A percentile compares a stretch with the other conserved stretches of the same genome.
These are phyloP conservation scores for Caenorhabditis auriculariae DNA, from an alignment of 2,888 invertebrate genomes.

Conservation along the genomic window DNA sequence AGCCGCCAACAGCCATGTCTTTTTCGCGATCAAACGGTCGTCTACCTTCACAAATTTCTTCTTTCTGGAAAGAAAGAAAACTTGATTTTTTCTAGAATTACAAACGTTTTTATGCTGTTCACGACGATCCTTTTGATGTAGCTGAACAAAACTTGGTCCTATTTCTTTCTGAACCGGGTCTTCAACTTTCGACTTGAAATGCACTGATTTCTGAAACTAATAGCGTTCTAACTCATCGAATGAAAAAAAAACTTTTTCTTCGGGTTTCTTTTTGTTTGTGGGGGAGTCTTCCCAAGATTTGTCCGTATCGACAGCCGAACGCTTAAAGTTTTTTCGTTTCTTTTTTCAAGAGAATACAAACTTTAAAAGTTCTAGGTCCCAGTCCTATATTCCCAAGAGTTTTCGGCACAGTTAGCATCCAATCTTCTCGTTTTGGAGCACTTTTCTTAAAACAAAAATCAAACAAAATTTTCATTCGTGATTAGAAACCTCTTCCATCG, in stretches of 20 bases:
- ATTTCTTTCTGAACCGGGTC: slow-evolving; percentile 11
- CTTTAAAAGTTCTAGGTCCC: slow-evolving; percentile 42
- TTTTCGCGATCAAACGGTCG: slow-evolving; percentile 48
- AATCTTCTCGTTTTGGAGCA: slow-evolving; percentile 43
- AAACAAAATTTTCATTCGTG: neutral
- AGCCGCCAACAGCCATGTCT: slow-evolving; percentile 46
- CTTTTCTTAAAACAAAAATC: slow-evolving; percentile 9
- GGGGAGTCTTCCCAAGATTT: slow-evolving; percentile 26
- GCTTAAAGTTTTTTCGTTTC: slow-evolving; percentile 12
- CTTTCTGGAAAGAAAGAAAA: neutral
- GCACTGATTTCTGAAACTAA: too few relatives aligned
- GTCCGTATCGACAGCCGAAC: slow-evolving; percentile 14
- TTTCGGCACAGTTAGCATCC: slow-evolving; percentile 52
- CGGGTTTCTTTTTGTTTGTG: slow-evolving; percentile 13
- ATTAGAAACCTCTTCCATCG: slow-evolving; percentile 10
- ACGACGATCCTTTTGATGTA: slow-evolving; percentile 16
- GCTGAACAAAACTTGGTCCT: slow-evolving; percentile 16
- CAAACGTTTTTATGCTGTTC: too few relatives aligned
- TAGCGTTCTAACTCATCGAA: too few relatives aligned
- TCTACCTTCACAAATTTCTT: slow-evolving; percentile 15
- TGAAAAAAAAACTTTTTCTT: slow-evolving; percentile 1
- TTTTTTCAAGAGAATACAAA: neutral
- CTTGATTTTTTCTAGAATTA: too few relatives aligned
- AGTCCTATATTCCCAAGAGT: slow-evolving; percentile 45
- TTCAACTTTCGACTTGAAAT: too few relatives aligned